phyloP scores from a whole-genome alignment of 2,113 vertebrate species.

The Phodopus roborovskii region DNA sequence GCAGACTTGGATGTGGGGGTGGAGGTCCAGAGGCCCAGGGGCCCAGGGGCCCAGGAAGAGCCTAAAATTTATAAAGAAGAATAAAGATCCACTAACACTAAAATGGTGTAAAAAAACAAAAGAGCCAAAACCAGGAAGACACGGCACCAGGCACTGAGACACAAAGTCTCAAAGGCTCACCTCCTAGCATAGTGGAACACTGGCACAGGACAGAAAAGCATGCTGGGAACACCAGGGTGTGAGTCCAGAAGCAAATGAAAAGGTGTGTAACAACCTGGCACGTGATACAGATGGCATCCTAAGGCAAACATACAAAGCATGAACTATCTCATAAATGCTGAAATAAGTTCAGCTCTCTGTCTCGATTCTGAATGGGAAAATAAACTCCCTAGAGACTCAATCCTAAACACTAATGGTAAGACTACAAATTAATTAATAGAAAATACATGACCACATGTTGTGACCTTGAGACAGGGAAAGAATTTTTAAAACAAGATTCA shows the following conservation, averaged over 20 bases:
- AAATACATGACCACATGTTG: neutral
- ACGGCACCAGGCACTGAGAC: neutral
- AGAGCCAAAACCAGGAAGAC: neutral
- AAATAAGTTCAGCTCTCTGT: neutral
- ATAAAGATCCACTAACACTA: neutral
- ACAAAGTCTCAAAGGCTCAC: neutral
- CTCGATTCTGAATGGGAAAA: neutral
- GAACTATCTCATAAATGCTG: neutral
- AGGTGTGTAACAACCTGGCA: neutral
- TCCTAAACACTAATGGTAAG: conserved; percentile 25
- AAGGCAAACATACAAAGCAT: neutral
- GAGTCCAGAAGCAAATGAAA: neutral
- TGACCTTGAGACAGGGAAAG: conserved; percentile 1
- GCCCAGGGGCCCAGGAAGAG: neutral
- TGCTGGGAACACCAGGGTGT: neutral
- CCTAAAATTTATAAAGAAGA: neutral
- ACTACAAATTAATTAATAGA: conserved; percentile 32
- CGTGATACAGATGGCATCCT: neutral
- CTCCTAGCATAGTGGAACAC: neutral
- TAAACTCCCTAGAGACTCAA: neutral
- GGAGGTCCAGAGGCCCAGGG: neutral
- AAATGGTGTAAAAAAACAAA: neutral
- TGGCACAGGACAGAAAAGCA: neutral
- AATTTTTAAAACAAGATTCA: conserved; percentile 12
- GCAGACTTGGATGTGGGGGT: neutral